Evolutionary conservation across 2,113 vertebrate species (phyloP), one percentile per base, ranked within the genome.

Genomic region (Urocitellus parryii): DNA sequence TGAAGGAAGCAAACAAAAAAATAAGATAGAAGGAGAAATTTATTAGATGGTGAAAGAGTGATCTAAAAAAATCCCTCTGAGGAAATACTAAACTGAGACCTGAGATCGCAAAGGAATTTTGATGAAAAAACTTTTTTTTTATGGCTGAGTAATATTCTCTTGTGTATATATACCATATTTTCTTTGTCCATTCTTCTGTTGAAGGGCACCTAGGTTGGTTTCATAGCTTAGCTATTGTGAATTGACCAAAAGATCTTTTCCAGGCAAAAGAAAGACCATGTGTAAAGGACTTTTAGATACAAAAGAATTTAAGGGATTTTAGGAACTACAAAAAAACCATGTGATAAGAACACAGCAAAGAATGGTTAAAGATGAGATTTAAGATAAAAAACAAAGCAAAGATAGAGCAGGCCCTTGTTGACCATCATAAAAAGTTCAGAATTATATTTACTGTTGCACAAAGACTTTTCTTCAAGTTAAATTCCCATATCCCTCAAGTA

Each of bases 391-490:
- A 95, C 4, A 93, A 29, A 87, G 16, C 13, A 45, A 88, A 91
- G 20, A 82, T 0, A 85, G 5, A 14, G 13, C 42, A 93, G 61
- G 48, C 12, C 32, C 56, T 82, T 37, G 25, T 0, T 56, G 51
- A 88, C 25, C 22, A 94, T 0, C 42, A 13, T 37, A 88, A 95
- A 29, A 88, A 87, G n/a, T 68, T 4, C 73, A 5, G 53, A 51
- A 34, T 63, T 95, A 78, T 87, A 94, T 42, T 92, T 80, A 92
- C 88, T 53, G 48, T 14, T 84, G 53, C 27, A 95, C 8, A 63
- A 27, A 88, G 92, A 94, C 11, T 86, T 17, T 56, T 86, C 63
- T 80, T 95, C 42, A 96, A 68, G n/a, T 91, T 94, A 94, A 90
- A 85, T 32, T 39, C 29, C 34, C 13, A 72, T 8, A 56, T 74